phyloP scores from a whole-genome alignment of 2,888 invertebrate genomes.

The Magallana nippona region DNA sequence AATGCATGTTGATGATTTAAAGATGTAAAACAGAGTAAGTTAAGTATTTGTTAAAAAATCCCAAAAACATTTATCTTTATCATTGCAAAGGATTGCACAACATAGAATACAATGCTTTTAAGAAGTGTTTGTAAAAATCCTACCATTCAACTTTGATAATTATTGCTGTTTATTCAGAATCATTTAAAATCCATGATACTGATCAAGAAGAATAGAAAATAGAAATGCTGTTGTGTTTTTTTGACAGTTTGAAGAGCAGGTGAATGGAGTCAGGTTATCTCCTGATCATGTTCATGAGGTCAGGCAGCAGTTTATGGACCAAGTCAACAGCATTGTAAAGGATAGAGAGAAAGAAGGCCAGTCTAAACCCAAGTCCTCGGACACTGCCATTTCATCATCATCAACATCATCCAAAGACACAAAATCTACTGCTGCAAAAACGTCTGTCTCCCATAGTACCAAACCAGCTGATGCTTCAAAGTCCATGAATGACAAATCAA shows the following conservation, averaged over 20 bases:
- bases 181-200: too few relatives aligned
- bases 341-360: slow-evolving; percentile 37
- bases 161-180: too few relatives aligned
- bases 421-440: neutral
- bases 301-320: slow-evolving; percentile 49
- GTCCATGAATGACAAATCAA: neutral
- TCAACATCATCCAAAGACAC: slow-evolving; percentile 2
- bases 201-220: too few relatives aligned
- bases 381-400: neutral
- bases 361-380: slow-evolving; percentile 27
- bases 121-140: too few relatives aligned
- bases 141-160: too few relatives aligned
- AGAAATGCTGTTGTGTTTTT: neutral
- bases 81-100: too few relatives aligned
- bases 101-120: too few relatives aligned
- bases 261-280: slow-evolving; percentile 47
- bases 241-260: slow-evolving; percentile 38
- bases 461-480: neutral
- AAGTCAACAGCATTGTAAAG: slow-evolving; percentile 46
- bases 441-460: neutral
- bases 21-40: too few relatives aligned
- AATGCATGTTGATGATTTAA: too few relatives aligned
- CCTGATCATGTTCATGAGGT: slow-evolving; percentile 52
- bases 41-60: too few relatives aligned
- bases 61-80: too few relatives aligned